phyloP scores from a whole-genome alignment of 2,113 vertebrate species.

The Oreotragus oreotragus region DNA sequence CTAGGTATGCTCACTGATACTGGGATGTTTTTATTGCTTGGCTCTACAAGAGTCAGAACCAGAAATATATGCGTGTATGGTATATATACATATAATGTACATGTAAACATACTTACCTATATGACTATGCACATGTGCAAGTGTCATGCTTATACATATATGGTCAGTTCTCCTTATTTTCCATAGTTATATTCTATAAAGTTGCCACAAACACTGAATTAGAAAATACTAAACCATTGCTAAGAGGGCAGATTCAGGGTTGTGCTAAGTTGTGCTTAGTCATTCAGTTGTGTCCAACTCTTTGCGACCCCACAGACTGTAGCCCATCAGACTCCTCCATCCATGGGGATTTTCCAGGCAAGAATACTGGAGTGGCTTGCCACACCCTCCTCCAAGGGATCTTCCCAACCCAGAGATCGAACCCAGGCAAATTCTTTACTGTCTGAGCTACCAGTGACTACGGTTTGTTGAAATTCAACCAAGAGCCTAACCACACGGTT shows the following conservation, averaged over 20 bases:
- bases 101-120: background rate
- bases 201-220: background rate
- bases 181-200: background rate
- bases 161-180: background rate
- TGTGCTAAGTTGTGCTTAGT: background rate
- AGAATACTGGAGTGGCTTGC: background rate
- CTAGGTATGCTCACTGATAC: background rate
- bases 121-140: background rate
- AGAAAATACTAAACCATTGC: background rate
- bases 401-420: background rate
- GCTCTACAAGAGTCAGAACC: background rate
- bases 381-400: background rate
- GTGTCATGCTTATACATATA: background rate
- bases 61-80: background rate
- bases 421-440: background rate
- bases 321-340: rapidly evolving
- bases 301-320: background rate
- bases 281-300: background rate
- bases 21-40: background rate
- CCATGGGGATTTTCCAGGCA: background rate
- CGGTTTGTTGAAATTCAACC: background rate
- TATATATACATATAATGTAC: background rate
- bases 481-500: background rate
- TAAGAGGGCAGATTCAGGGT: background rate
- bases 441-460: background rate